Base-by-base conservation (phyloP, 2,888 invertebrate species). In the Leptura quadrifasciata region DNA sequence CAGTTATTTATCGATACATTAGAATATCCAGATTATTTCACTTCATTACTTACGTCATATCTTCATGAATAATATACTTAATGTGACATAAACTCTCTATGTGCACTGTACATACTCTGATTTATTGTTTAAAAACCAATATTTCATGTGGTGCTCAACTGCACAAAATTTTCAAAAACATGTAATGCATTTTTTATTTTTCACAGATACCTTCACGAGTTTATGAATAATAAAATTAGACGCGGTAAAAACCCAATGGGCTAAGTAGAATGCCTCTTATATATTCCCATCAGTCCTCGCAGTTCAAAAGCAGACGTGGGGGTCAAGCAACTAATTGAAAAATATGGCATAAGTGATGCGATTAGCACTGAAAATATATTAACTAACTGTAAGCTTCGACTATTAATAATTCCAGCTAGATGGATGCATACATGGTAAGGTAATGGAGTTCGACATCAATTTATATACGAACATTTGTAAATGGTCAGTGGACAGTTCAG, bases 321-420 rank as follows among this genome's bases (percentile, higher is more conserved):
- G 83, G 83, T 83, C 82, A 83, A 47, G 57, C 72, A 70, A 77
- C 80, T 84, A 84, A 84, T 82, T 84, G 84, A 84, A 84, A 84
- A 83, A 83, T 84, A 80, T 82, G 75, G 72, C 83, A 77, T 82
- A 81, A 82, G 80, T 82, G 83, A 84, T 82, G 82, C 80, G 82
- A 84, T 84, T 84, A 84, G 82, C 81, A 81, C 80, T 74, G 81
- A 74, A 83, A 83, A 85, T 83, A 82, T 83, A 83, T 84, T 84
- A 81, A 80, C 81, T 79, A 79, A 82, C 81, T 79, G 81, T 80
- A 79, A 27, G 60, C 20, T 31, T 18, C 18, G 61, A 68, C 80
- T 80, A 82, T 81, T 82, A 80, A 80, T 81, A 80, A 79, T 78
- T 76, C 76, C 65, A 72, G 57, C 69, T 75, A 76, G 74, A 78